A percentile compares a stretch with the other conserved stretches of the same genome.
Conservation (phyloP, 1,140 invertebrate genomes). For the Gryon sp. region DNA sequence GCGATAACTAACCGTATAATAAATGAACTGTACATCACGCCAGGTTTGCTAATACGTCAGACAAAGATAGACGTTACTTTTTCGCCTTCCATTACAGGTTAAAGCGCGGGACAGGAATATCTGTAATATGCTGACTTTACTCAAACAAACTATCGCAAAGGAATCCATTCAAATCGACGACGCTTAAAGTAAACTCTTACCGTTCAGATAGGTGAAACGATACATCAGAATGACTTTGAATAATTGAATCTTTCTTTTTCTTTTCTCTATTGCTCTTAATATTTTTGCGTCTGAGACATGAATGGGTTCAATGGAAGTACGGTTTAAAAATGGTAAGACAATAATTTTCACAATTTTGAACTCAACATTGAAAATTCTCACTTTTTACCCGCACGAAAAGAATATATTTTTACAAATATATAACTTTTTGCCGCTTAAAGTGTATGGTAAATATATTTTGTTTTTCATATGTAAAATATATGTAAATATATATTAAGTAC, state of each 20-base stretch:
- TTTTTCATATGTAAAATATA: no score
- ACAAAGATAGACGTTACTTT: constrained; percentile 67
- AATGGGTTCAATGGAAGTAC: constrained; percentile 33
- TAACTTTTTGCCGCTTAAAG: no score
- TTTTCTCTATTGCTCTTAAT: constrained; percentile 17
- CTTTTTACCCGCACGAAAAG: no score
- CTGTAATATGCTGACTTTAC: constrained; percentile 63
- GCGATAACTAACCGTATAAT: constrained; percentile 80
- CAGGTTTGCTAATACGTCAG: constrained; percentile 62
- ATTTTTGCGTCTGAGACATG: constrained; percentile 2
- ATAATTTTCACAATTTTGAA: no score
- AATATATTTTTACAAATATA: no score
- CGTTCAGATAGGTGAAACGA: constrained; percentile 34
- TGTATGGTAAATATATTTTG: no score
- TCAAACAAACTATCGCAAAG: constrained; percentile 61
- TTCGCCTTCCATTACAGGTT: constrained; percentile 66
- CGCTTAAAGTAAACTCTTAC: constrained; percentile 51
- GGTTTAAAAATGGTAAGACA: constrained; percentile 14
- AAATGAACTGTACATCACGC: constrained; percentile 78
- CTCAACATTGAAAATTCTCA: no score
- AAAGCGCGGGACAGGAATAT: constrained; percentile 53
- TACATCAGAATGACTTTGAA: constrained; percentile 55
- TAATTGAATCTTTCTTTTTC: constrained; percentile 49
- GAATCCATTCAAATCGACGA: constrained; percentile 58
- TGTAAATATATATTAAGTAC: no score